Percentiles rank a stretch among this genome's conserved stretches.
phyloP scores from a whole-genome alignment of 2,888 invertebrate genomes.

The Galeopsomyia nigrocyanea region DNA sequence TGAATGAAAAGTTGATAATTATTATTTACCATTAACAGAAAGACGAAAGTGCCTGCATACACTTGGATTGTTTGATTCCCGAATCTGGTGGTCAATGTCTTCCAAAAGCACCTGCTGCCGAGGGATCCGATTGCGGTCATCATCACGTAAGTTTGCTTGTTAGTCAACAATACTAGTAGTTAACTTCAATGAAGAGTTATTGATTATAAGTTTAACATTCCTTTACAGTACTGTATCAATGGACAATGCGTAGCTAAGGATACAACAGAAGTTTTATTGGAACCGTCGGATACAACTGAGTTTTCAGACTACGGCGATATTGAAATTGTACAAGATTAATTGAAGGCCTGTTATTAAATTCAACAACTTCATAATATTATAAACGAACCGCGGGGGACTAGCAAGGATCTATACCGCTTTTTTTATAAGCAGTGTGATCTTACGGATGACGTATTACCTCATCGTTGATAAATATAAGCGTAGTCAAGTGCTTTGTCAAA shows the following conservation, averaged over 20 bases:
- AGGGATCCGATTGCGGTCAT: constrained; percentile 91
- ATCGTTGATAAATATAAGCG: too few relatives aligned
- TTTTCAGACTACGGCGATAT: too few relatives aligned
- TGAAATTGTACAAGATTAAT: too few relatives aligned
- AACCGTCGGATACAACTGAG: not conserved
- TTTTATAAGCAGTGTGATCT: too few relatives aligned
- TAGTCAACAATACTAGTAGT: too few relatives aligned
- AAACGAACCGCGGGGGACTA: too few relatives aligned
- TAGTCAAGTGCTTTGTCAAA: too few relatives aligned
- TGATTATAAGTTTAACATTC: constrained; percentile 23
- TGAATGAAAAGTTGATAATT: not conserved
- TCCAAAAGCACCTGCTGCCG: constrained; percentile 90
- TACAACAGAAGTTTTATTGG: constrained; percentile 19
- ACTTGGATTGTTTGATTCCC: constrained; percentile 91
- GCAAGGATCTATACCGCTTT: too few relatives aligned
- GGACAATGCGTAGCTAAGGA: constrained; percentile 80
- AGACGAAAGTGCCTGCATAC: constrained; percentile 90
- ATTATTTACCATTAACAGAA: constrained; percentile 72
- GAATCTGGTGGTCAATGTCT: constrained; percentile 81
- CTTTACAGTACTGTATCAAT: constrained; percentile 84
- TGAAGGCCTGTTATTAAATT: too few relatives aligned
- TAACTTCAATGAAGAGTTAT: not conserved
- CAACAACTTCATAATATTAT: too few relatives aligned
- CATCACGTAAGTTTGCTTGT: constrained; percentile 77
- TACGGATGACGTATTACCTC: too few relatives aligned